These are phyloP conservation scores for Dinothrombium tinctorium DNA, from an alignment of 1,140 invertebrate genomes.

Conservation along the genomic window DNA sequence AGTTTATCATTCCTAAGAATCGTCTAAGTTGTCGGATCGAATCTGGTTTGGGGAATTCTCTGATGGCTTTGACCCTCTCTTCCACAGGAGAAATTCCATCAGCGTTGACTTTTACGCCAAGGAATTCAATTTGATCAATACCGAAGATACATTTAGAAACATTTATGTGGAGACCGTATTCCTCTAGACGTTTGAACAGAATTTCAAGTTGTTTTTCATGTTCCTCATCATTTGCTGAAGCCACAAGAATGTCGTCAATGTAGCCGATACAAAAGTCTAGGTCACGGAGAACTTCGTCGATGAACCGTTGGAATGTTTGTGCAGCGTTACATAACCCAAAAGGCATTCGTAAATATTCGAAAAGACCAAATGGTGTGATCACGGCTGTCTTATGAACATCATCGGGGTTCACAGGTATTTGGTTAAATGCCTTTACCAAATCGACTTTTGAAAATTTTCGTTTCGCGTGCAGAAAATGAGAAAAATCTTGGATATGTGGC, in stretches of 20 bases:
- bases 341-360: slow-evolving; percentile 9
- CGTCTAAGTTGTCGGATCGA: slow-evolving; percentile 18
- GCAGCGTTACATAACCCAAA: slow-evolving; percentile 12
- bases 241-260: slow-evolving; percentile 21
- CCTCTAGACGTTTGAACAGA: slow-evolving; percentile 19
- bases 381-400: slow-evolving; percentile 12
- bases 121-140: neutral
- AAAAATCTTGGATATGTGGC: too few relatives aligned
- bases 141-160: slow-evolving; percentile 11
- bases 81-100: slow-evolving; percentile 7
- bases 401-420: too few relatives aligned
- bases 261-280: slow-evolving; percentile 1
- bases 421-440: too few relatives aligned
- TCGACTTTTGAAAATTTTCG: too few relatives aligned
- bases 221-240: slow-evolving; percentile 16
- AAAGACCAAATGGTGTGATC: too few relatives aligned
- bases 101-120: slow-evolving; percentile 3
- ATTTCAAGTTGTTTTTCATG: slow-evolving; percentile 20
- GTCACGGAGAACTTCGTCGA: slow-evolving; percentile 5
- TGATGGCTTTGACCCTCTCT: slow-evolving; percentile 5
- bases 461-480: too few relatives aligned
- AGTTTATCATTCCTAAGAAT: slow-evolving; percentile 22
- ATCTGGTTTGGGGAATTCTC: slow-evolving; percentile 14
- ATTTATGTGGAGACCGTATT: slow-evolving; percentile 18
- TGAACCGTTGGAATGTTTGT: slow-evolving; percentile 13